Evolutionary conservation across 2,797 vertebrate genomes (phyloP).

Genomic region (Esox masquinongy): DNA sequence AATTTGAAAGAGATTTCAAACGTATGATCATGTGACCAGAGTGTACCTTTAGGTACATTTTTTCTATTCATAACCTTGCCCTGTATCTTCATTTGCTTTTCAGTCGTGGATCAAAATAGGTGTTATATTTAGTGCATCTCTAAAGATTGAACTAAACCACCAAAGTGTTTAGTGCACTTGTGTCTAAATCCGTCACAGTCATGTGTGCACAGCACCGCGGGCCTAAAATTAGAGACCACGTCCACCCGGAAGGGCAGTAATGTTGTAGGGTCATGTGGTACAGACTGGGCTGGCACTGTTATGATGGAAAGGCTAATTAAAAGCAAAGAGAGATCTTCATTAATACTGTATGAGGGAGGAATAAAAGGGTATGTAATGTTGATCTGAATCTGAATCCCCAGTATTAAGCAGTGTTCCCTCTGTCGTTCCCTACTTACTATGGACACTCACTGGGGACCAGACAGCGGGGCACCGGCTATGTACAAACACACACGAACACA

Average conservation of each 20-base stretch:
- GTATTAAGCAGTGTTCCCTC: conserved; percentile 14
- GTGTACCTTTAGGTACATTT: background rate
- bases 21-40: background rate
- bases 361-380: conserved; percentile 24
- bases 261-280: conserved; percentile 44
- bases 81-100: background rate
- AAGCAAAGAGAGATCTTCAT: conserved; percentile 55
- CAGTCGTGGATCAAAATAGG: background rate
- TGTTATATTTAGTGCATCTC: background rate
- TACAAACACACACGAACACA: background rate
- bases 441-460: conserved; percentile 18
- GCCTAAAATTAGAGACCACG: conserved; percentile 38
- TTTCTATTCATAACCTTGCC: background rate
- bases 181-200: background rate
- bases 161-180: background rate
- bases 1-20: too few species aligned
- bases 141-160: background rate
- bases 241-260: conserved; percentile 29
- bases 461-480: background rate
- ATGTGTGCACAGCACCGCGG: conserved; percentile 14
- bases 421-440: conserved; percentile 7
- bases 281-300: conserved; percentile 27
- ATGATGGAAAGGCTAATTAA: conserved; percentile 70
- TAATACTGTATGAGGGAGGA: conserved; percentile 61
- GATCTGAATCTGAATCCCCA: conserved; percentile 22